A percentile compares a stretch with the other conserved stretches of the same genome.
phyloP scores from a whole-genome alignment of 2,888 invertebrate genomes.

The Polia nebulosa region DNA sequence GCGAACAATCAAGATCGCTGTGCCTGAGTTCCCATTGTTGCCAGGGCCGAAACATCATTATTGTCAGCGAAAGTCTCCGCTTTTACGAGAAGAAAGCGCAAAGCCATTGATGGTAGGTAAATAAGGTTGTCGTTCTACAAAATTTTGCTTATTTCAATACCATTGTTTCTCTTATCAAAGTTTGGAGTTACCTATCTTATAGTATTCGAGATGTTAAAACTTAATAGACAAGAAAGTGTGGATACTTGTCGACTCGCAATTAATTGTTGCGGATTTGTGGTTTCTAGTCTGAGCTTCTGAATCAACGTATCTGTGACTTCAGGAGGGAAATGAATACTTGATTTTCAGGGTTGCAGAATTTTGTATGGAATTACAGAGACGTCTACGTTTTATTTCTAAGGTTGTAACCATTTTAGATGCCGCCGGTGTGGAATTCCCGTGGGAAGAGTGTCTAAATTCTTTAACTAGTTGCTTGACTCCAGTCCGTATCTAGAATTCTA shows the following conservation, averaged over 20 bases:
- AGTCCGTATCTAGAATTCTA: slow-evolving; percentile 10
- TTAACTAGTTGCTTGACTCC: slow-evolving; percentile 9
- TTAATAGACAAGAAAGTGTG: slow-evolving; percentile 66
- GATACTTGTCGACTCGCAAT: slow-evolving; percentile 59
- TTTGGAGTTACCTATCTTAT: slow-evolving; percentile 62
- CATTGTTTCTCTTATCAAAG: slow-evolving; percentile 67
- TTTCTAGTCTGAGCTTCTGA: slow-evolving; percentile 35
- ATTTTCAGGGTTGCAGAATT: slow-evolving; percentile 8
- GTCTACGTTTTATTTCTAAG: slow-evolving; percentile 13
- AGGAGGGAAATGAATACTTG: slow-evolving; percentile 16
- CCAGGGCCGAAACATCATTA: slow-evolving; percentile 80
- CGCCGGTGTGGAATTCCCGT: background rate
- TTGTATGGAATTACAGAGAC: slow-evolving; percentile 1
- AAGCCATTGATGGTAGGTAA: slow-evolving; percentile 78
- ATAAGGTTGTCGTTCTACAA: slow-evolving; percentile 74
- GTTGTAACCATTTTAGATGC: slow-evolving; percentile 10
- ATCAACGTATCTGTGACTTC: slow-evolving; percentile 41
- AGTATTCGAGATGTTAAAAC: slow-evolving; percentile 60
- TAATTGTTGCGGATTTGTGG: slow-evolving; percentile 63
- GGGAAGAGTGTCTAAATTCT: slow-evolving; percentile 23
- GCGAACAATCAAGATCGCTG: slow-evolving; percentile 79
- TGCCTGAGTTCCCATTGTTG: slow-evolving; percentile 76
- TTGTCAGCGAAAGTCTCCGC: slow-evolving; percentile 80
- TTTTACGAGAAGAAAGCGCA: slow-evolving; percentile 81
- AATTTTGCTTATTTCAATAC: slow-evolving; percentile 71